Evolutionary conservation across 30 jellyfish, hydroid and myxozoan genomes (phyloP).

Genomic region (Aurelia sp.): DNA sequence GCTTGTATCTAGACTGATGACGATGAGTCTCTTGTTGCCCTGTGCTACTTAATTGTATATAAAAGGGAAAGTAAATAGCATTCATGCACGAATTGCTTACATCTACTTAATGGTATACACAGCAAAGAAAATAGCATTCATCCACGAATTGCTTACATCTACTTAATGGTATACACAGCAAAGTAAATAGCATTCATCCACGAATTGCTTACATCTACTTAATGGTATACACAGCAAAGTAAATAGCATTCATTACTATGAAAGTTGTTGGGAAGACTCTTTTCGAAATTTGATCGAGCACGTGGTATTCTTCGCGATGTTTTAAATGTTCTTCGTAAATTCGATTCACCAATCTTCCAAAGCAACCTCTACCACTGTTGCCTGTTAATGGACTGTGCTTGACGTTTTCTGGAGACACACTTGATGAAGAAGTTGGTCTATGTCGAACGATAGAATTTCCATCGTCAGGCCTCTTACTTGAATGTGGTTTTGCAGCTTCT

Average conservation of each 20-base stretch:
- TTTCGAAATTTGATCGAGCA: constrained; percentile 40
- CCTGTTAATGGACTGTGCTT: neutral
- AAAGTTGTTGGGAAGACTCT: constrained; percentile 59
- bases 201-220: too few relatives aligned
- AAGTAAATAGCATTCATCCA: neutral
- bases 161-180: neutral
- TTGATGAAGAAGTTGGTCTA: too few relatives aligned
- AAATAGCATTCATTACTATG: constrained; percentile 34
- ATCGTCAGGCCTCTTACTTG: too few relatives aligned
- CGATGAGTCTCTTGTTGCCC: too few relatives aligned
- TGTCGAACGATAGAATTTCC: too few relatives aligned
- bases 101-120: neutral
- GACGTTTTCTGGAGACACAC: too few relatives aligned
- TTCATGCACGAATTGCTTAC: too few relatives aligned
- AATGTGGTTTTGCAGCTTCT: too few relatives aligned
- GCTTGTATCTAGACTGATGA: too few relatives aligned
- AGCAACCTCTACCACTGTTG: neutral
- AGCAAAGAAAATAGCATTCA: neutral
- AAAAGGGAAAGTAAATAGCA: neutral
- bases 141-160: too few relatives aligned
- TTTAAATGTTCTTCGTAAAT: constrained; percentile 31
- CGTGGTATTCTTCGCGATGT: constrained; percentile 52
- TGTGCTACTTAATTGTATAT: neutral
- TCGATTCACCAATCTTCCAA: constrained; percentile 1
- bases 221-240: constrained; percentile 20